Evolutionary conservation across 2,888 invertebrate species (phyloP).

Genomic region (Noctua janthe): DNA sequence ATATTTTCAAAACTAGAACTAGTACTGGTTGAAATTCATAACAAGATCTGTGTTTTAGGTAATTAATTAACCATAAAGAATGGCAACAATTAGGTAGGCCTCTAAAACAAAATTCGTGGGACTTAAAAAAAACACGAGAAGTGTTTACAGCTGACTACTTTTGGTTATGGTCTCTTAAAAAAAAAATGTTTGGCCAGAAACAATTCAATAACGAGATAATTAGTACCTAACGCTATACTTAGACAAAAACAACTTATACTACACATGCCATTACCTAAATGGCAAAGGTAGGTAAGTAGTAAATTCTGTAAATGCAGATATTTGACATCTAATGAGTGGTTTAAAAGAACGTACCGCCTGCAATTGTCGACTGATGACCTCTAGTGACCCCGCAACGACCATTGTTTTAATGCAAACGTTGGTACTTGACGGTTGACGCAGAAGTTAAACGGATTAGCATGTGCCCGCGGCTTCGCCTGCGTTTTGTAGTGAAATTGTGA

Average conservation of each 20-base stretch:
- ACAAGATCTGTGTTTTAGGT: neutral
- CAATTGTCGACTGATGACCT: constrained; percentile 28
- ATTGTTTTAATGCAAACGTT: constrained; percentile 47
- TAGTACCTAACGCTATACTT: neutral
- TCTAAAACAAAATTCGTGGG: neutral
- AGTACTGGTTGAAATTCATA: neutral
- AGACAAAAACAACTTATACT: neutral
- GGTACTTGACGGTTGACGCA: constrained; percentile 14
- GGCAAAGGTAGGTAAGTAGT: neutral
- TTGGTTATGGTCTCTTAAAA: neutral
- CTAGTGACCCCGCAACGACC: constrained; percentile 29
- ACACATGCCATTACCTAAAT: neutral
- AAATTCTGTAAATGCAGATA: neutral
- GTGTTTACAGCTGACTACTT: neutral
- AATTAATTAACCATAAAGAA: neutral
- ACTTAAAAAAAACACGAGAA: neutral
- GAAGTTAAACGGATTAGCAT: neutral
- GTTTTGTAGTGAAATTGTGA: neutral
- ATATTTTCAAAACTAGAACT: neutral
- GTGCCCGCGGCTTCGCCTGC: neutral
- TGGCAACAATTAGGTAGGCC: neutral
- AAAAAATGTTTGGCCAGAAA: neutral
- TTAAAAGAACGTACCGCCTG: constrained; percentile 11
- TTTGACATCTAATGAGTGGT: constrained; percentile 22
- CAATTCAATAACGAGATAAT: neutral